Evolutionary conservation across 2,888 invertebrate genomes (phyloP).

Genomic region (Torymus texanus): DNA sequence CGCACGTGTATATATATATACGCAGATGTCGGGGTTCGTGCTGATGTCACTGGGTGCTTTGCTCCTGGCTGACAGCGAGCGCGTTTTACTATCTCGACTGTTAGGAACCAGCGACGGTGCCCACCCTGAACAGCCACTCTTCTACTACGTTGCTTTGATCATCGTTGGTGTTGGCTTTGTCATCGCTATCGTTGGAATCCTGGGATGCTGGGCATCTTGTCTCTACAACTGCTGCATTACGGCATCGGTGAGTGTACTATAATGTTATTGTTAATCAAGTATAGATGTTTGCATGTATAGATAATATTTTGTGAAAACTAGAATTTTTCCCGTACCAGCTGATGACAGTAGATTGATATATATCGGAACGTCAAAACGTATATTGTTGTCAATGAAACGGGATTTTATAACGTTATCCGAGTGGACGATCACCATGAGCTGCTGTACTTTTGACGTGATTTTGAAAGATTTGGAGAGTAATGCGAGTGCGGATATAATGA

Average conservation of each 20-base stretch:
- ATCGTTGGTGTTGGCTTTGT: slow-evolving; percentile 83
- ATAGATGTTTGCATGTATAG: background rate
- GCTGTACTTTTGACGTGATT: no score
- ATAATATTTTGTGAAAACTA: background rate
- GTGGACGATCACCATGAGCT: no score
- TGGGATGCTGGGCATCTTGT: slow-evolving; percentile 90
- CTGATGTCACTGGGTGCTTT: slow-evolving; percentile 85
- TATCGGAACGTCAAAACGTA: no score
- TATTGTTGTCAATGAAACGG: no score
- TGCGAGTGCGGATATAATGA: no score
- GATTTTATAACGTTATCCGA: no score
- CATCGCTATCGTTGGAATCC: slow-evolving; percentile 82
- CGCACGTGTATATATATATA: no score
- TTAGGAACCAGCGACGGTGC: slow-evolving; percentile 79
- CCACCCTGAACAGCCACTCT: slow-evolving; percentile 82
- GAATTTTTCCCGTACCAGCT: no score
- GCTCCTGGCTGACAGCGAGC: slow-evolving; percentile 83
- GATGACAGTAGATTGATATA: no score
- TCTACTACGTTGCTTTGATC: slow-evolving; percentile 85
- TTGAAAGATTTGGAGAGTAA: no score
- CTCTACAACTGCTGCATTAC: slow-evolving; percentile 84
- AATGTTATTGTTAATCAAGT: background rate
- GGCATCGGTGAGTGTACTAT: slow-evolving; percentile 78
- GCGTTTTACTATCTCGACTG: slow-evolving; percentile 84
- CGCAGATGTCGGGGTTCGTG: slow-evolving; percentile 85